These are phyloP conservation scores for Atta cephalotes DNA, from an alignment of 1,140 invertebrate genomes.

Conservation along the genomic window DNA sequence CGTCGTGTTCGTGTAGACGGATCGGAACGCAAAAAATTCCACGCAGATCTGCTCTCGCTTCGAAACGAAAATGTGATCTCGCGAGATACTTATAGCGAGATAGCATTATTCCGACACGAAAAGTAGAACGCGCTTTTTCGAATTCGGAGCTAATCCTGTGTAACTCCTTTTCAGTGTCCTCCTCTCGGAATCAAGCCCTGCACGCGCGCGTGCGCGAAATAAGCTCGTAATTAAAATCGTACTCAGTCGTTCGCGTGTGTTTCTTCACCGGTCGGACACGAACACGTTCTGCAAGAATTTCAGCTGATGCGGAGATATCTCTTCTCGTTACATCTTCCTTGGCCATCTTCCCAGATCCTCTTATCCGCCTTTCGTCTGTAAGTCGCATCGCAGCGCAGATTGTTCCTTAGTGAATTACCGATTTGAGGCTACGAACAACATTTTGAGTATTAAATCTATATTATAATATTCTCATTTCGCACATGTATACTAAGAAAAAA, in stretches of 20 bases:
- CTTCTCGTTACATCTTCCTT: constrained; percentile 41
- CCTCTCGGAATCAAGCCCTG: background rate
- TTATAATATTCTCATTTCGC: background rate
- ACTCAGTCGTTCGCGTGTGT: constrained; percentile 30
- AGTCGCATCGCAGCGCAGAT: constrained; percentile 32
- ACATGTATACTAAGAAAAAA: background rate
- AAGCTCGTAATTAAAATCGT: constrained; percentile 59
- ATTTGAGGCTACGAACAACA: background rate
- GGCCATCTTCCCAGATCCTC: constrained; percentile 32
- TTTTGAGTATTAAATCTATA: background rate
- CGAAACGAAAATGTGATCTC: constrained; percentile 51
- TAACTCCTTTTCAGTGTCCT: constrained; percentile 28
- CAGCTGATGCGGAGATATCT: constrained; percentile 38
- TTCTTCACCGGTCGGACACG: background rate
- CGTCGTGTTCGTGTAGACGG: background rate
- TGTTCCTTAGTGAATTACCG: background rate
- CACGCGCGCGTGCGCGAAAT: constrained; percentile 8
- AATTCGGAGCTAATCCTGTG: constrained; percentile 41
- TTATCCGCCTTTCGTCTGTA: constrained; percentile 72
- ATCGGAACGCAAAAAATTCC: constrained; percentile 7
- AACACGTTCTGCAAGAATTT: constrained; percentile 50
- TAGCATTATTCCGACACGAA: constrained; percentile 17
- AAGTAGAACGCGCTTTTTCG: constrained; percentile 30
- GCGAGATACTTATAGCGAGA: constrained; percentile 16
- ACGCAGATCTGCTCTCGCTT: constrained; percentile 30